Base-by-base conservation (phyloP, 2,797 vertebrate species). In the Graptemys geographica region DNA sequence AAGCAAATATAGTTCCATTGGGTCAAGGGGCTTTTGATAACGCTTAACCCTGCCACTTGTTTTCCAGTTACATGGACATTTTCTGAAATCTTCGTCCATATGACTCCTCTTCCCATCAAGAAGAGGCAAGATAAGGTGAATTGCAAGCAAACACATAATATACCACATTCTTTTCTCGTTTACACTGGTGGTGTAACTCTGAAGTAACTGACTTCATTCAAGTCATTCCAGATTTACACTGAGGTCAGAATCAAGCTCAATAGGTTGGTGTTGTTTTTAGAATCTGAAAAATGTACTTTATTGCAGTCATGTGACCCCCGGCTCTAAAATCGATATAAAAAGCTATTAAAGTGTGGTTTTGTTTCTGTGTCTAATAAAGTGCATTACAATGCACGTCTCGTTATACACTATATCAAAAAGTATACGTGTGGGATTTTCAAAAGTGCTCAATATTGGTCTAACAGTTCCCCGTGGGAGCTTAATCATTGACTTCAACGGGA, bases 301-400 rank as follows among this genome's bases (percentile, higher is more conserved):
- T 56, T 92, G 86, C 87, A 96, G 74, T 93, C 88, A 91, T 76
- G 81, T 84, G 94, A 95, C n/a, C 91, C 91, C 95, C 81, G 90
- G 52, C 87, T 95, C 93, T 95, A 89, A 94, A 96, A 96, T 97
- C 95, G 92, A 94, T 96, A 95, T 25, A 87, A 90, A 97, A 91
- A 89, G 94, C 96, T 95, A 94, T 96, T 97, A 93, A 94, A 96
- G 81, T 96, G 96, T 96, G 96, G 94, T 21, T 97, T 96, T 96
- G 55, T 94, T 81, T 96, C 89, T 90, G 12, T 44, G 90, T 95
- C 96, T 97, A 11, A 94, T 12, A 53, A 19, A 89, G 94, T 95
- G 90, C 95, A 95, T 95, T 95, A 96, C 41, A 89, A 88, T 37
- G 88, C 94, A 87, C 87, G 90, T 88, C 89, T 94, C 89, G 59